Percentiles rank a stretch among this genome's conserved stretches.
These are phyloP conservation scores for Drosophila macrospina DNA, from an alignment of 2,888 invertebrate species.

Conservation along the genomic window DNA sequence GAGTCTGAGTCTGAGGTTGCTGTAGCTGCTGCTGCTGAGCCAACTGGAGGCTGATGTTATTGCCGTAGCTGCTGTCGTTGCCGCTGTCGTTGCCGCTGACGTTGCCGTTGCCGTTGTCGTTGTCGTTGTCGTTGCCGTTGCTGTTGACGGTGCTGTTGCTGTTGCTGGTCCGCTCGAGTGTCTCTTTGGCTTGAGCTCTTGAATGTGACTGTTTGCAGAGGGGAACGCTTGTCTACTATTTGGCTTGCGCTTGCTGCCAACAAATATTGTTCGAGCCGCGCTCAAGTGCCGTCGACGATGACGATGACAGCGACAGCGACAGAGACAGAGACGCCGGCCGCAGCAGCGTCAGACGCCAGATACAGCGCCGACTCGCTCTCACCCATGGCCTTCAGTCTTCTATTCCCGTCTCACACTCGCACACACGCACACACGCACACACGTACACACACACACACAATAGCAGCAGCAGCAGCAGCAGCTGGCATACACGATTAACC, in stretches of 20 bases:
- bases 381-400: constrained; percentile 44
- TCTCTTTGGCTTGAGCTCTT: constrained; percentile 85
- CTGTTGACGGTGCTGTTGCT: constrained; percentile 50
- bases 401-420: constrained; percentile 53
- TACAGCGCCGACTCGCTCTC: constrained; percentile 63
- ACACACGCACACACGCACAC: constrained; percentile 18
- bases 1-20: constrained; percentile 66
- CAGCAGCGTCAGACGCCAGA: constrained; percentile 25
- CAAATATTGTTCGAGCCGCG: constrained; percentile 85
- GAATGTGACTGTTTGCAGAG: constrained; percentile 86
- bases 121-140: constrained; percentile 39
- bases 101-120: constrained; percentile 23
- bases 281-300: constrained; percentile 83
- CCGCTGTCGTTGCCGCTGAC: constrained; percentile 43
- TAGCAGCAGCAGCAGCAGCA: constrained; percentile 8
- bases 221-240: constrained; percentile 86
- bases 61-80: constrained; percentile 24
- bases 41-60: constrained; percentile 19
- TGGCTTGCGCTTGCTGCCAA: constrained; percentile 85
- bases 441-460: constrained; percentile 5
- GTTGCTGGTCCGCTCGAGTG: constrained; percentile 85
- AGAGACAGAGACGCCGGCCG: constrained; percentile 25
- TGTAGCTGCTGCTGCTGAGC: constrained; percentile 21
- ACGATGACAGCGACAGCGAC: constrained; percentile 47
- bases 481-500: constrained; percentile 39